Evolutionary conservation across 2,888 invertebrate species (phyloP), one percentile per base, ranked within the genome.

Genomic region (Ectropis crepuscularia): DNA sequence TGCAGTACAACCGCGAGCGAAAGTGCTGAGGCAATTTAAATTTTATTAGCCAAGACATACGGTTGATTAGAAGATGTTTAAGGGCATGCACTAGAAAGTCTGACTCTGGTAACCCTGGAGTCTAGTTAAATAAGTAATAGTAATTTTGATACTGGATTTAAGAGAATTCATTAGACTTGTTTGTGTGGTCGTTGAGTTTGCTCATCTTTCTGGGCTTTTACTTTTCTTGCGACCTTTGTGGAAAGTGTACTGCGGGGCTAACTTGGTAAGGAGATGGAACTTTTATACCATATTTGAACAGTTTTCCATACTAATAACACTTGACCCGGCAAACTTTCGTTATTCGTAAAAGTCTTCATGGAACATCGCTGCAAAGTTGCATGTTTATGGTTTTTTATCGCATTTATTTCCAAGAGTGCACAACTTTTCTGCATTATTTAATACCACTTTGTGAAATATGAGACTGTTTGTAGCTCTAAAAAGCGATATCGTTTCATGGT

Each of bases 41-140:
- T 75, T 78, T 75, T 85, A 82, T 72, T 57, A 6, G 54, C 45
- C 59, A 61, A 47, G 68, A 47, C 69, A 74, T 83, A 86, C 70
- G 74, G 77, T 70, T 68, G 61, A 61, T 68, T 68, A 60, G 59
- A 55, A 68, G 68, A 70, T 68, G 63, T 59, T 50, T 28, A 67
- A 38, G 63, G 69, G 73, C 47, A 60, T 79, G 76, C 75, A 71
- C 80, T 81, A 81, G 81, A 81, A 81, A 81, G 81, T 81, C 75
- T 80, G 80, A 78, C 78, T 79, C 71, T 63, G 62, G 70, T 81
- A 80, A 81, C 81, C 81, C 75, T 75, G 73, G 76, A 74, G 78
- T 78, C 78, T 80, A 78, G 80, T 80, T 82, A 82, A 82, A 82
- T 84, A 84, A 80, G 82, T 82, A 79, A 83, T 84, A 81, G 77